Percentiles rank a stretch among this genome's conserved stretches.
Evolutionary conservation across 2,113 vertebrate genomes (phyloP).

Genomic region (Mormyrus iriodes): DNA sequence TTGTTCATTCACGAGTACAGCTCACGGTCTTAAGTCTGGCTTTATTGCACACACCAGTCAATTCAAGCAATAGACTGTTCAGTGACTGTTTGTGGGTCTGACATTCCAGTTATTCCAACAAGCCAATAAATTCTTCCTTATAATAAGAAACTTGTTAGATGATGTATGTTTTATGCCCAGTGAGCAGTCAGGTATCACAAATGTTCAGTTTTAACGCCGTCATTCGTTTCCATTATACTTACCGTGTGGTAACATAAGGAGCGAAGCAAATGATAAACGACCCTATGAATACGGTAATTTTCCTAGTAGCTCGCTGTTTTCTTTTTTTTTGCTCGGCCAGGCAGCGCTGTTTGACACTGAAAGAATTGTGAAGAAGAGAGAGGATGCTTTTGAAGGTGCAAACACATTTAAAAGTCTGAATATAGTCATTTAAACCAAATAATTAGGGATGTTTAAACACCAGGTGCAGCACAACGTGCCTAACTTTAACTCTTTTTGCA

Average conservation of each 20-base stretch:
- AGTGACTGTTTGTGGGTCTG: not conserved
- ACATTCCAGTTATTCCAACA: not conserved
- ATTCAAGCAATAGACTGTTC: not conserved
- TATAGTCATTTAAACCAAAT: not conserved
- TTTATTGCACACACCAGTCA: not conserved
- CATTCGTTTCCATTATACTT: constrained; percentile 26
- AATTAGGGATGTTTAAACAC: not conserved
- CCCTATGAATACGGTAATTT: constrained; percentile 72
- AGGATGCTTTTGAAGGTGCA: not conserved
- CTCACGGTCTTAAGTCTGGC: not conserved
- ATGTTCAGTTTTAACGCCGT: not conserved
- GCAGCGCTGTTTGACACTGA: constrained; percentile 69
- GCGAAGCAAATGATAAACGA: constrained; percentile 72
- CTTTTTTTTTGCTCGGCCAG: constrained; percentile 66
- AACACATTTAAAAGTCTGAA: not conserved
- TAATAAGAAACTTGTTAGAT: not conserved
- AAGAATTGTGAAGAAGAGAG: not conserved
- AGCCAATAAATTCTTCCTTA: not conserved
- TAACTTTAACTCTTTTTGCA: not conserved
- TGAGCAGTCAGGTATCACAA: not conserved
- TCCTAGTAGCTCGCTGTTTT: constrained; percentile 61
- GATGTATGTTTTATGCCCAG: not conserved
- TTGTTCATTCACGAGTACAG: not conserved
- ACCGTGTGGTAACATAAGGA: constrained; percentile 71
- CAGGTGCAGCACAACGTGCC: not conserved